Percentiles rank a stretch among this genome's conserved stretches.
Conservation (phyloP, 2,888 invertebrate species). For the Ephialtes manifestator region DNA sequence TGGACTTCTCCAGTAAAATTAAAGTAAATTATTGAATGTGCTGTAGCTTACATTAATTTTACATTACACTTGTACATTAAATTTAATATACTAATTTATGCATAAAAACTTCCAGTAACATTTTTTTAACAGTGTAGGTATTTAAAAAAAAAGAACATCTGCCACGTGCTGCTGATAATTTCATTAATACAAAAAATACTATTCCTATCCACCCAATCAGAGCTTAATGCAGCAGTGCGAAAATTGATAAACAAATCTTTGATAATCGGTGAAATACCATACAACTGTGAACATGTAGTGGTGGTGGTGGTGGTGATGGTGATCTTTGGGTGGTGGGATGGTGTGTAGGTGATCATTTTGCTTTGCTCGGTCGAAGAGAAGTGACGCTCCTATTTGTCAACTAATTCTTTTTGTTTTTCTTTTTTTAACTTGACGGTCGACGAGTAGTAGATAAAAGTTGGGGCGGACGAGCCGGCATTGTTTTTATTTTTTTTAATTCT, state of each 20-base stretch:
- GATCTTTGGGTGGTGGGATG: slow-evolving; percentile 83
- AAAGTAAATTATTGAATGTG: too few species aligned
- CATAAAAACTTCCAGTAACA: too few species aligned
- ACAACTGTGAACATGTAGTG: slow-evolving; percentile 85
- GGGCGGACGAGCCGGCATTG: slow-evolving; percentile 81
- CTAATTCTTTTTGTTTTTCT: slow-evolving; percentile 67
- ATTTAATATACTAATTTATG: too few species aligned
- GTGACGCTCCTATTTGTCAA: slow-evolving; percentile 78
- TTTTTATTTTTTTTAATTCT: slow-evolving; percentile 61
- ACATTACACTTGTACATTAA: too few species aligned
- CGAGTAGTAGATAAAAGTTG: slow-evolving; percentile 78
- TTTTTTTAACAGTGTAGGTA: too few species aligned
- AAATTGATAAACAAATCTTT: slow-evolving; percentile 80
- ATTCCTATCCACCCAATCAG: slow-evolving; percentile 3
- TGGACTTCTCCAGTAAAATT: too few species aligned
- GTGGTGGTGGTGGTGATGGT: slow-evolving; percentile 79
- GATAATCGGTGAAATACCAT: slow-evolving; percentile 85
- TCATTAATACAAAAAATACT: neutral
- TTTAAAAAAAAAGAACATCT: neutral
- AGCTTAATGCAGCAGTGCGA: slow-evolving; percentile 13
- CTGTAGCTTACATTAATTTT: too few species aligned
- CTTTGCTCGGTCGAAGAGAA: slow-evolving; percentile 85
- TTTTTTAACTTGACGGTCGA: slow-evolving; percentile 72
- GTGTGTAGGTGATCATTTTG: slow-evolving; percentile 85
- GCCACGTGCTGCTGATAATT: neutral